Conservation (phyloP, 2,797 vertebrate genomes). For the Serranus cabrilla region DNA sequence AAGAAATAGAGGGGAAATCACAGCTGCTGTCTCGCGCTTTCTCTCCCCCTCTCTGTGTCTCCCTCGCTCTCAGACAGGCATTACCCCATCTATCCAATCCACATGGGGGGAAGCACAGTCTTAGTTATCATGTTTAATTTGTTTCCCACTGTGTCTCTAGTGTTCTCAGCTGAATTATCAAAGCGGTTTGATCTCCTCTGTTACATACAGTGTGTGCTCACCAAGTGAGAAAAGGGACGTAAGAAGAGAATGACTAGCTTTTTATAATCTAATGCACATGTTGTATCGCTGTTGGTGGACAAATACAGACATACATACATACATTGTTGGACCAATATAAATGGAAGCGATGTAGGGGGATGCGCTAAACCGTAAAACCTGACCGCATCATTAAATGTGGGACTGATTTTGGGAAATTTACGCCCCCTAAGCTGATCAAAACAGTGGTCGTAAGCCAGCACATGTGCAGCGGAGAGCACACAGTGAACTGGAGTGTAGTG, state of each 20-base stretch:
- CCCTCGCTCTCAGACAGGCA: constrained; percentile 25
- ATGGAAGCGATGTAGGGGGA: background rate
- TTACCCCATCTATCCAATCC: constrained; percentile 52
- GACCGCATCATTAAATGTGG: constrained; percentile 2
- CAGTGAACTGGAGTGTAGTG: constrained; percentile 27
- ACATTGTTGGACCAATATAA: background rate
- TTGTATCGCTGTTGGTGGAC: background rate
- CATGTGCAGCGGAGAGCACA: constrained; percentile 23
- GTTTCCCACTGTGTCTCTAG: constrained; percentile 63
- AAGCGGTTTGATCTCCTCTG: constrained; percentile 59
- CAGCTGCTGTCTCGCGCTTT: constrained; percentile 61
- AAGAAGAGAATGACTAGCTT: constrained; percentile 3
- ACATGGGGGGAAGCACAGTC: constrained; percentile 41
- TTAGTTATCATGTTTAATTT: constrained; percentile 77
- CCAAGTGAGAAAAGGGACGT: constrained; percentile 25
- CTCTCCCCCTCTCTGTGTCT: constrained; percentile 25
- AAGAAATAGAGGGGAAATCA: constrained; percentile 56
- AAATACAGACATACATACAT: constrained; percentile 7
- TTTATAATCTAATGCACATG: constrained; percentile 1
- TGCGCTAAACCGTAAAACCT: background rate
- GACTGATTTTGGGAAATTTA: constrained; percentile 33
- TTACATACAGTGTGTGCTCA: constrained; percentile 37
- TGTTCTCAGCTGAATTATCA: constrained; percentile 65
- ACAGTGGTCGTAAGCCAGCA: constrained; percentile 20
- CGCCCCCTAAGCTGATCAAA: constrained; percentile 38